phyloP scores from a whole-genome alignment of 2,113 vertebrate genomes.

The Labeo rohita region DNA sequence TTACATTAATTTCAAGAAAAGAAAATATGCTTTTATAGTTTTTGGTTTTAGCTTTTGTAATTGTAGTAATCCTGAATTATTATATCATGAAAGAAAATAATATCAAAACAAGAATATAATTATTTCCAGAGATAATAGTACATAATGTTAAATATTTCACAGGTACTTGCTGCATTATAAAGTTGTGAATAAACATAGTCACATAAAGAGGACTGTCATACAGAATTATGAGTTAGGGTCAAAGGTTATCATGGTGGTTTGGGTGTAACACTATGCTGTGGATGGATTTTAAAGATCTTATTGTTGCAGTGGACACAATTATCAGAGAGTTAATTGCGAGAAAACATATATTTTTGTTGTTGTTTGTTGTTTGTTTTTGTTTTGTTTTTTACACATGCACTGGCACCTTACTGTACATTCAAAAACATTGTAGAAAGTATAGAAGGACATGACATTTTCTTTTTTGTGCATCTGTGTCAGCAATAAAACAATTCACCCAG shows the following conservation, averaged over 20 bases:
- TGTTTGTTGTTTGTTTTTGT: not conserved
- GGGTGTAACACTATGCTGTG: not conserved
- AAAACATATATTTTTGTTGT: not conserved
- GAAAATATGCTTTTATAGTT: not conserved
- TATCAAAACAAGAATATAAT: not conserved
- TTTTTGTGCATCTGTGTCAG: conserved; percentile 22
- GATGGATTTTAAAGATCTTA: not conserved
- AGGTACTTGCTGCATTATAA: not conserved
- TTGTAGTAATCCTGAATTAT: not conserved
- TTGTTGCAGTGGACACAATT: not conserved
- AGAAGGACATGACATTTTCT: not conserved
- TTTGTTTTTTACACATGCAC: not conserved
- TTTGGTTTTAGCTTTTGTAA: not conserved
- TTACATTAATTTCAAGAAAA: not conserved
- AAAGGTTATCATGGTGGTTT: not conserved
- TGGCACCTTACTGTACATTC: not conserved
- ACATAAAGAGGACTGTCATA: not conserved
- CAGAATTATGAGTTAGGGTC: not conserved
- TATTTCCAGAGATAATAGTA: not conserved
- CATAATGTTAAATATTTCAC: not conserved
- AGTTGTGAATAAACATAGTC: not conserved
- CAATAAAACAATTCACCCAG: not conserved
- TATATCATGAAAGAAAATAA: not conserved
- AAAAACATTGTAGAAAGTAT: not conserved
- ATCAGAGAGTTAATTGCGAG: not conserved